Conservation (phyloP, 2,888 invertebrate genomes). For the Selenia dentaria region DNA sequence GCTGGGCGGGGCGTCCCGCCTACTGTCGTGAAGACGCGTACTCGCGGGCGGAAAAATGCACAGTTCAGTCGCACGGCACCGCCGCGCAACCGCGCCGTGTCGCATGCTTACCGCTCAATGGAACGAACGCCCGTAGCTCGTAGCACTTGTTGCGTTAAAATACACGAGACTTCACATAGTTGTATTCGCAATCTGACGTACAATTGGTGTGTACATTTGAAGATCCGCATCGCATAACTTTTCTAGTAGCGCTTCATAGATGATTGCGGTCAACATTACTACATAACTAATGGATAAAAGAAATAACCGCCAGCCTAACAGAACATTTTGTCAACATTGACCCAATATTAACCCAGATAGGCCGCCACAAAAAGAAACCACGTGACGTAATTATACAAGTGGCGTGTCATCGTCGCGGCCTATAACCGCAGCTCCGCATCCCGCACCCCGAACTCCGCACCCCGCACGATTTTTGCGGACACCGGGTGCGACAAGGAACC, state of each 20-base stretch:
- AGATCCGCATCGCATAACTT: background rate
- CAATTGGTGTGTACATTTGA: no score
- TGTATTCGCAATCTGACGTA: no score
- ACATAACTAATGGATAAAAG: no score
- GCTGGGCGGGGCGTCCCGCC: conserved; percentile 73
- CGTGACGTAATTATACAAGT: conserved; percentile 47
- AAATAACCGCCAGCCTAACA: no score
- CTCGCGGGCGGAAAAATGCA: conserved; percentile 61
- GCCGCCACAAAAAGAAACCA: conserved; percentile 37
- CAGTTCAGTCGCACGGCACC: conserved; percentile 10
- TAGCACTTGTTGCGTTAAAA: conserved; percentile 61
- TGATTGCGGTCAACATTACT: no score
- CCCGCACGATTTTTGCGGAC: conserved; percentile 47
- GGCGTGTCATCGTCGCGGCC: conserved; percentile 37
- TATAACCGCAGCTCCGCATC: conserved; percentile 46
- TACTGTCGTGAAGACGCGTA: conserved; percentile 66
- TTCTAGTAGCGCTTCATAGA: background rate
- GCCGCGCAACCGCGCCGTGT: conserved; percentile 3
- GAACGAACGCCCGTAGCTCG: conserved; percentile 35
- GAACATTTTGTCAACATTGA: background rate
- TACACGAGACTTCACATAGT: background rate
- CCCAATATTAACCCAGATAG: conserved; percentile 15
- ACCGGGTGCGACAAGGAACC: conserved; percentile 37
- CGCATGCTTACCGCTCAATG: conserved; percentile 20
- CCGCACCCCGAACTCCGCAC: conserved; percentile 10